phyloP scores from a whole-genome alignment of 2,113 vertebrate species.

The Chlorodrepanis virens region DNA sequence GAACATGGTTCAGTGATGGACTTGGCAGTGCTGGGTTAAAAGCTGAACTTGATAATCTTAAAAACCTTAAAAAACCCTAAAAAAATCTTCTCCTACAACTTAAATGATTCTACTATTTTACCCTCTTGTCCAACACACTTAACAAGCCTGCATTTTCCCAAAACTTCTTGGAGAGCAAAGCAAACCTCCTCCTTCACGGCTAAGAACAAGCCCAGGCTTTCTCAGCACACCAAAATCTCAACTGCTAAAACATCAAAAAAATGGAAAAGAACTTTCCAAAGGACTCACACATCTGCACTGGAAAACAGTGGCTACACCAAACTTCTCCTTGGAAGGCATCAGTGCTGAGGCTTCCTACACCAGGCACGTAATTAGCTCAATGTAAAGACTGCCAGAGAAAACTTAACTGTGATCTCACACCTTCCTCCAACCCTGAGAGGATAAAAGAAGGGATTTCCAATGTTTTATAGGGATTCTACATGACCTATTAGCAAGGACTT shows the following conservation, averaged over 20 bases:
- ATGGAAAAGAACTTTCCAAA: not conserved
- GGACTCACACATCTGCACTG: not conserved
- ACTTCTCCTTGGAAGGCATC: not conserved
- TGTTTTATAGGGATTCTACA: not conserved
- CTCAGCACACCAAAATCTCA: not conserved
- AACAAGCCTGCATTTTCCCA: not conserved
- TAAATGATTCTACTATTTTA: not conserved
- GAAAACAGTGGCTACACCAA: not conserved
- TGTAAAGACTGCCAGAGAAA: not conserved
- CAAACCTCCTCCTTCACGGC: not conserved
- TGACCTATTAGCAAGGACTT: not conserved
- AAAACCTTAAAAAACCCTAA: not conserved
- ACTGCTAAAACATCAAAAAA: not conserved
- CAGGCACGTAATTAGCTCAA: not conserved
- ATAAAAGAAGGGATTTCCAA: not conserved
- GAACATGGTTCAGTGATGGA: not conserved
- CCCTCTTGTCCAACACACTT: not conserved
- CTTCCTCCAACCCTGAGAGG: not conserved
- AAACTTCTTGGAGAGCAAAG: not conserved
- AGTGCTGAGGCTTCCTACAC: not conserved
- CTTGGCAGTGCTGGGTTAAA: not conserved
- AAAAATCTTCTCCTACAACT: not conserved
- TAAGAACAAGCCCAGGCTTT: not conserved
- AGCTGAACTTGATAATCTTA: fast-evolving
- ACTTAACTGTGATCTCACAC: not conserved